Conservation (phyloP, 23 tunicate species). For the Halocynthia roretzi region DNA sequence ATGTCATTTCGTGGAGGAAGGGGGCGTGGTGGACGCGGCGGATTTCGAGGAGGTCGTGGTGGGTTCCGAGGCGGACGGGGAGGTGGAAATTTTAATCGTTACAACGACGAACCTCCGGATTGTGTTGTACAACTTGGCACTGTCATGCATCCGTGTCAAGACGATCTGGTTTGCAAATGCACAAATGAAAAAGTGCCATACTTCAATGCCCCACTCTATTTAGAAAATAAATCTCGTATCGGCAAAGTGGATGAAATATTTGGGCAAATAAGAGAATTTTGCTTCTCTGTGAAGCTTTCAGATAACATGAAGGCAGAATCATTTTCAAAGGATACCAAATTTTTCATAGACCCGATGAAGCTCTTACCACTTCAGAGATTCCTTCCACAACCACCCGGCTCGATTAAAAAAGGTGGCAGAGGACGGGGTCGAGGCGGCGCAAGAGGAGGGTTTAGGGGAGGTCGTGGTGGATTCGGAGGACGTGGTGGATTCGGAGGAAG, state of each 20-base stretch:
- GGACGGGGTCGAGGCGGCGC: conserved; percentile 45
- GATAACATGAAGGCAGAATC: conserved; percentile 93
- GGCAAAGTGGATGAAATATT: conserved; percentile 99
- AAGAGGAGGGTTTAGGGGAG: conserved; percentile 50
- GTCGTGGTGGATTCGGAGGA: conserved; percentile 38
- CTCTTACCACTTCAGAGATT: conserved; percentile 71
- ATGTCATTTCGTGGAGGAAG: conserved; percentile 50
- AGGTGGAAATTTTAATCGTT: conserved; percentile 5
- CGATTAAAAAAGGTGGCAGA: conserved; percentile 35
- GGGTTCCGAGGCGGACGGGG: conserved; percentile 41
- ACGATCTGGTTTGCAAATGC: conserved; percentile 91
- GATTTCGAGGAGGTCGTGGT: conserved; percentile 73
- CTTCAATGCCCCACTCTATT: conserved; percentile 89
- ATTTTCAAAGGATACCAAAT: conserved; percentile 70
- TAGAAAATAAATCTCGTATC: conserved; percentile 88
- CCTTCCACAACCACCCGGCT: conserved; percentile 54
- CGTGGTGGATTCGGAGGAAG: conserved; percentile 17
- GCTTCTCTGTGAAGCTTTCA: conserved; percentile 77
- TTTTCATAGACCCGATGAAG: conserved; percentile 74
- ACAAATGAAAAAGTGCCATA: conserved; percentile 94
- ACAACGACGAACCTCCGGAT: conserved; percentile 72
- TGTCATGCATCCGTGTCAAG: conserved; percentile 86
- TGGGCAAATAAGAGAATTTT: conserved; percentile 85
- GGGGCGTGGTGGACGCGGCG: conserved; percentile 41
- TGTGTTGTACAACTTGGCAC: conserved; percentile 85